phyloP scores from a whole-genome alignment of 1,140 invertebrate genomes.

The Theocolax elegans region DNA sequence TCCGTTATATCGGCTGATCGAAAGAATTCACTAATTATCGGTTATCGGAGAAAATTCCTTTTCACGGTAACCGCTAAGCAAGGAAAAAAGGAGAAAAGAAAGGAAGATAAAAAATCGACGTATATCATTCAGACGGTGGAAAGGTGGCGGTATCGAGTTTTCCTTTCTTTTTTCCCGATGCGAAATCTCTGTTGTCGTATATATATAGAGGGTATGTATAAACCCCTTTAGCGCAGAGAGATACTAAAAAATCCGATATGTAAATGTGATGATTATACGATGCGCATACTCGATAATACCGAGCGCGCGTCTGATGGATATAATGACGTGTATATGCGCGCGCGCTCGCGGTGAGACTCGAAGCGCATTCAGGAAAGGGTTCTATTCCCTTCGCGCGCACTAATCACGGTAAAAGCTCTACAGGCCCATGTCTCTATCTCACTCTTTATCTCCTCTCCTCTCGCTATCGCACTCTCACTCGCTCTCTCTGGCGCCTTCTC shows the following conservation, averaged over 20 bases:
- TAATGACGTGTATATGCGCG: background rate
- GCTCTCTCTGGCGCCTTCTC: background rate
- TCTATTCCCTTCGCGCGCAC: slow-evolving; percentile 43
- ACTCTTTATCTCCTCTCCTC: background rate
- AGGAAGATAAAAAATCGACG: background rate
- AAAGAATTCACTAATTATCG: slow-evolving; percentile 10
- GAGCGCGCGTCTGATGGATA: background rate
- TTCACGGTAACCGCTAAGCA: background rate
- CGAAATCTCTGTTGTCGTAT: background rate
- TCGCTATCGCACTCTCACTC: background rate
- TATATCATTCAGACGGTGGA: background rate
- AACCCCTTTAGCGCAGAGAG: too few species aligned
- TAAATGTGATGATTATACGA: slow-evolving; percentile 13
- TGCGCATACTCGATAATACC: background rate
- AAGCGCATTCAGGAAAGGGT: slow-evolving; percentile 14
- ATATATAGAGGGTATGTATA: too few species aligned
- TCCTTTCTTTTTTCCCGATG: background rate
- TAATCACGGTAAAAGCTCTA: slow-evolving; percentile 49
- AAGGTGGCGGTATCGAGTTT: background rate
- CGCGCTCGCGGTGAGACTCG: background rate
- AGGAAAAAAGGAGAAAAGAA: background rate
- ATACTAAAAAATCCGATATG: slow-evolving; percentile 8
- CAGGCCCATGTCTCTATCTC: background rate
- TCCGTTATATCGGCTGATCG: background rate
- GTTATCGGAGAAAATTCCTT: slow-evolving; percentile 6